phyloP scores from a whole-genome alignment of 2,888 invertebrate genomes.

The Enchytraeus crypticus region DNA sequence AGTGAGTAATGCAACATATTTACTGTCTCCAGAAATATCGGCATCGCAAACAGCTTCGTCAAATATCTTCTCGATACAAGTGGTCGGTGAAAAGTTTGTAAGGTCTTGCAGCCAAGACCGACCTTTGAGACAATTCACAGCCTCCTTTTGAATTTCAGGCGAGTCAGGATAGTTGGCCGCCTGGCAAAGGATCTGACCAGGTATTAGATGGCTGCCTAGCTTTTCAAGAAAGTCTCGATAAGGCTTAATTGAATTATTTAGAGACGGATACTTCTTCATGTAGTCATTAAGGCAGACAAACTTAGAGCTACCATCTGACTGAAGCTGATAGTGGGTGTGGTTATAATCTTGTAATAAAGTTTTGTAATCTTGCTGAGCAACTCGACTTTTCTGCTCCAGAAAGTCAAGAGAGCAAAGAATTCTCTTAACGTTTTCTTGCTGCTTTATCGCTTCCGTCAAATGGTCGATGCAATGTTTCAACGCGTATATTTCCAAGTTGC shows the following conservation, averaged over 20 bases:
- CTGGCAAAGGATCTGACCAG: too few relatives aligned
- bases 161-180: conserved; percentile 23
- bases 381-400: conserved; percentile 15
- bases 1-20: conserved; percentile 19
- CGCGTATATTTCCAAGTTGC: conserved; percentile 18
- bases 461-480: conserved; percentile 20
- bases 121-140: conserved; percentile 12
- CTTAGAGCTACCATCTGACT: conserved; percentile 4
- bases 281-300: conserved; percentile 17
- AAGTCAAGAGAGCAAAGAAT: conserved; percentile 21
- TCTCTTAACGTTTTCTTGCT: conserved; percentile 19
- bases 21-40: conserved; percentile 23
- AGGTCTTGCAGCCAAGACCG: conserved; percentile 25
- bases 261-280: conserved; percentile 23
- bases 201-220: too few relatives aligned
- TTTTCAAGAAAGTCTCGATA: too few relatives aligned
- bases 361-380: conserved; percentile 9
- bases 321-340: conserved; percentile 16
- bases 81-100: conserved; percentile 18
- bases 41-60: conserved; percentile 12
- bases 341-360: conserved; percentile 21
- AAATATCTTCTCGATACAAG: conserved; percentile 5
- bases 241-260: conserved; percentile 17
- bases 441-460: conserved; percentile 20
- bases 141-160: conserved; percentile 21